Percentiles rank a stretch among this genome's conserved stretches.
Conservation (phyloP, 2,797 vertebrate genomes). For the Phataginus tricuspis region DNA sequence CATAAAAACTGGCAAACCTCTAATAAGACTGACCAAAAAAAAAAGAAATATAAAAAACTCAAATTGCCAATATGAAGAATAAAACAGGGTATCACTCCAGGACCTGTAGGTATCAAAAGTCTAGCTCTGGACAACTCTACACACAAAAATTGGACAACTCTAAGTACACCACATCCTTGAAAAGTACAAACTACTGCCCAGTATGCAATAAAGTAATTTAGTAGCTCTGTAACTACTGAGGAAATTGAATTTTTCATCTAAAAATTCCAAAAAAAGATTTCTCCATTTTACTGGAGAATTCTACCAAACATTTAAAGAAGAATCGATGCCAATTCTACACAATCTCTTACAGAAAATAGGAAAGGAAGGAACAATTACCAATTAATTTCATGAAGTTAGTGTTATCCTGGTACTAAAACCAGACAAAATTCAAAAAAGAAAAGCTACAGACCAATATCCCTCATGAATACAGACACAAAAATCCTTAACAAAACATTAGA, state of each 20-base stretch:
- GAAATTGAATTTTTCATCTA: background rate
- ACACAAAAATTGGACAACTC: too few relatives aligned
- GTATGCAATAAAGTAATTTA: background rate
- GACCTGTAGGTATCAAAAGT: accelerated
- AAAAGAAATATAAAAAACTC: background rate
- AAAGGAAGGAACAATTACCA: background rate
- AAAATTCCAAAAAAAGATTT: background rate
- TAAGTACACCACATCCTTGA: background rate
- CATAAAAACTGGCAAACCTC: background rate
- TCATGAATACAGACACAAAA: background rate
- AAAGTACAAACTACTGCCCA: too few relatives aligned
- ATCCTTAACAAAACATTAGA: background rate
- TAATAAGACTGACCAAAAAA: background rate
- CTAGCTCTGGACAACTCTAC: background rate
- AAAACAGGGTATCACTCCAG: too few relatives aligned
- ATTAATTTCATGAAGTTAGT: background rate
- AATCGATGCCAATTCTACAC: background rate
- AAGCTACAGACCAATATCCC: background rate
- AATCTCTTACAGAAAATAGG: background rate
- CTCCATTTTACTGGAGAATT: background rate
- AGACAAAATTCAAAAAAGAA: background rate
- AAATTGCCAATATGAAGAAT: background rate
- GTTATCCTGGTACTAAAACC: background rate
- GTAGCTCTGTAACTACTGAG: background rate
- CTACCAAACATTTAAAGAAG: background rate